A percentile compares a stretch with the other conserved stretches of the same genome.
Conservation (phyloP, 1,140 invertebrate species). For the Apis florea region DNA sequence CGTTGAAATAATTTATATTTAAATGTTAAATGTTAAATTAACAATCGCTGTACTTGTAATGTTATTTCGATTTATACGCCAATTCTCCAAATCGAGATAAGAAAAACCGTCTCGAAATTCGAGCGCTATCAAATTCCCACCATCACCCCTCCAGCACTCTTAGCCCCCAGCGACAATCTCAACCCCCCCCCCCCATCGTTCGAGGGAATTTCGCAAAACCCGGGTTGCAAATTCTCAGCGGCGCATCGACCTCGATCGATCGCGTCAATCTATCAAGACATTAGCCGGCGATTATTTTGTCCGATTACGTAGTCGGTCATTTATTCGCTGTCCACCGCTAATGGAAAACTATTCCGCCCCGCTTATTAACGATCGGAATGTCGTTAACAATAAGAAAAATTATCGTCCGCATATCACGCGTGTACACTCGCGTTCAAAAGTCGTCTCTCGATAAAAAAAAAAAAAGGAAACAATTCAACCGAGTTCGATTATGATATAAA, state of each 20-base stretch:
- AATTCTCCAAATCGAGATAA: no score
- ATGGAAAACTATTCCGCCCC: slow-evolving; percentile 34
- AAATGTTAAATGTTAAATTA: no score
- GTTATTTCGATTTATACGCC: no score
- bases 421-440: no score
- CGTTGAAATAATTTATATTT: no score
- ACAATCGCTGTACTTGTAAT: no score
- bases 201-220: slow-evolving; percentile 1
- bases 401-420: neutral
- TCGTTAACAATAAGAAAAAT: slow-evolving; percentile 45
- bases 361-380: slow-evolving; percentile 48
- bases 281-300: slow-evolving; percentile 38
- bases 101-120: no score
- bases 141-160: neutral
- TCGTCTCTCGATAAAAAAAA: no score
- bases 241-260: slow-evolving; percentile 49
- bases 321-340: slow-evolving; percentile 28
- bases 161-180: neutral
- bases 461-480: no score
- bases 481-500: no score
- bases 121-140: neutral
- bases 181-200: no score
- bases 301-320: slow-evolving; percentile 45
- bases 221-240: slow-evolving; percentile 12
- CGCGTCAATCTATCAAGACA: slow-evolving; percentile 38